Base-by-base conservation (phyloP, 2,113 vertebrate species). In the Egretta garzetta region DNA sequence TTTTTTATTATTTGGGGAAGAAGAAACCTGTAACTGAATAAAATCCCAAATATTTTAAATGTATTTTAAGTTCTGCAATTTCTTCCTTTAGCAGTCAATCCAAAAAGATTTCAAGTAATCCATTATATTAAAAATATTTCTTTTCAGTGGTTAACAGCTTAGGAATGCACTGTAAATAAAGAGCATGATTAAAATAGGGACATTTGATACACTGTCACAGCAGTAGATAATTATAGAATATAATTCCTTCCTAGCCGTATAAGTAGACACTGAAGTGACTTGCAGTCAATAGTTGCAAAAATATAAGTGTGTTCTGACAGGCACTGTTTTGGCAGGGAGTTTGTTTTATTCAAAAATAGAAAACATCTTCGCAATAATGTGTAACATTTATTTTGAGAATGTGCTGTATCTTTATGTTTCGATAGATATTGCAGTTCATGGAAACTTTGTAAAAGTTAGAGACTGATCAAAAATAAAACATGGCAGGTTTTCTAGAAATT, bases 211-310 rank as follows among this genome's bases (percentile, higher is more conserved):
- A 63, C 21, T 77, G n/a, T 19, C 28, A 74, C 37, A 92, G n/a
- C 21, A 81, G 52, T 49, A 39, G 53, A 33, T 93, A 96, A 72
- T 93, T 92, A 91, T 50, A 96, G 83, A 94, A 64, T 60, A 30
- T 41, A 82, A 68, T 76, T 89, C 64, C 72, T 92, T 94, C 75
- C 73, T 68, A 87, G 52, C 27, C 0, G 1, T 58, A 33, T 67
- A 79, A 91, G 24, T 53, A 94, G 84, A 60, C 55, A 64, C 27
- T 80, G 49, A 93, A 80, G 50, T 55, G 82, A 84, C 47, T 93
- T 72, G 37, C 60, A 95, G 56, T 81, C 64, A 91, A 56, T 60
- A 89, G 33, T 3, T 86, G 23, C 56, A 85, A 73, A 85, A 90
- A 35, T 43, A 77, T 30, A 80, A 90, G 73, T 39, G n/a, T 23